Base-by-base conservation (phyloP, 2,797 vertebrate species). In the Clamator glandarius region DNA sequence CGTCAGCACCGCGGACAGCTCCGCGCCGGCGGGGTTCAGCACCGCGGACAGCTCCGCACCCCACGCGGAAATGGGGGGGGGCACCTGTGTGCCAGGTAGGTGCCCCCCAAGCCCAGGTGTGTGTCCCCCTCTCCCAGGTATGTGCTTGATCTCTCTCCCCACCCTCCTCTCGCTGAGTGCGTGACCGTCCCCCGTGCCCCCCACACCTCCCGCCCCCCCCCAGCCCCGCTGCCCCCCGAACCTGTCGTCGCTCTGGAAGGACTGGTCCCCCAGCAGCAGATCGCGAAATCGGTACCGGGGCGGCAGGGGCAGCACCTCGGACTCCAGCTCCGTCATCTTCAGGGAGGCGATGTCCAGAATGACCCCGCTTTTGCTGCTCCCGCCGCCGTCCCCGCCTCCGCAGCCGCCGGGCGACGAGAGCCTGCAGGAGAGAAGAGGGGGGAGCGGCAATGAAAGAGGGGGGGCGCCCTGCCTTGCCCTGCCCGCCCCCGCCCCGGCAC, bases 221-320 rank as follows among this genome's bases (percentile, higher is more conserved):
- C 48, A 23, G 25, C 12, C 51, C 48, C 81, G 7, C 11, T 3
- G 8, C 50, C 7, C 63, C 89, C 48, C 96, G 96, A 98, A 99
- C 99, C 99, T 99, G 98, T 99, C 99, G 74, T 99, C 99, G 92
- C 98, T 99, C 97, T 98, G 98, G 97, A 99, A 98, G 18, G 98
- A 98, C 97, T 98, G 99, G 95, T 99, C 99, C n/a, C 99, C 99
- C 81, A 99, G 97, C 91, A 99, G 98, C 96, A 99, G 96, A 96
- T 99, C 99, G 91, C 99, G 98, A 97, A 99, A 99, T 84, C 99
- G 98, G 97, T 99, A 99, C 25, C 99, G 98, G 36, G 99, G 99
- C 6, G 99, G 99, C 88, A 99, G 97, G 17, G 99, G 99, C 92
- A 99, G 98, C 90, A 99, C 99, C 98, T 98, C 99, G 0, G 99